Percentiles rank a stretch among this genome's conserved stretches.
Conservation (phyloP, 1,140 invertebrate genomes). For the Calycopis cecrops region DNA sequence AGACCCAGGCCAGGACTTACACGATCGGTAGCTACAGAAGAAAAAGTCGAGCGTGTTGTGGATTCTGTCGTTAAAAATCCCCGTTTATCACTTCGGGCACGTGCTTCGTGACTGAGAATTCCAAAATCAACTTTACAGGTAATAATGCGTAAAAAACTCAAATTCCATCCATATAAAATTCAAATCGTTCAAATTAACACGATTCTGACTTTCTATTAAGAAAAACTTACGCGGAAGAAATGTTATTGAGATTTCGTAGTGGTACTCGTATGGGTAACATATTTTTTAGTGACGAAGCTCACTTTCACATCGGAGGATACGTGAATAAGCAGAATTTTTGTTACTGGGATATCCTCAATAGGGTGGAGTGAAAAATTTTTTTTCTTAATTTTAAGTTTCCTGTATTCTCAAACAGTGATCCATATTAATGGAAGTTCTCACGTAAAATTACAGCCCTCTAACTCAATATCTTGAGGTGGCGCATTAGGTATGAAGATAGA, state of each 20-base stretch:
- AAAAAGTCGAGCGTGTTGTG: constrained; percentile 12
- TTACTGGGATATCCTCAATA: constrained; percentile 13
- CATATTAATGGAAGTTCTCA: too few species aligned
- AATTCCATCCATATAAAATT: constrained; percentile 17
- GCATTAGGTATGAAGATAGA: too few species aligned
- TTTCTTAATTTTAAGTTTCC: too few species aligned
- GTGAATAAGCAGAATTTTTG: constrained; percentile 17
- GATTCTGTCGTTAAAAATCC: constrained; percentile 7
- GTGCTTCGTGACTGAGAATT: constrained; percentile 3
- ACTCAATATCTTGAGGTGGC: too few species aligned
- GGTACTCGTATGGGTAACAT: constrained; percentile 12
- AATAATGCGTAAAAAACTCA: background rate
- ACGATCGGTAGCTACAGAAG: constrained; percentile 2
- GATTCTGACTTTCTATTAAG: constrained; percentile 14
- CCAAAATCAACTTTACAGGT: background rate
- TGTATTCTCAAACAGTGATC: too few species aligned
- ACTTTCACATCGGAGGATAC: constrained; percentile 17
- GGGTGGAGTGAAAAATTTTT: too few species aligned
- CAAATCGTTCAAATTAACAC: constrained; percentile 14
- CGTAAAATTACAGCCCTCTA: too few species aligned
- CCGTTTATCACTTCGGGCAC: background rate
- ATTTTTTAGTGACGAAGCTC: constrained; percentile 19
- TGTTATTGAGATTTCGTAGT: constrained; percentile 13
- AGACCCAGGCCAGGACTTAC: constrained; percentile 2
- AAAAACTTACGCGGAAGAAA: constrained; percentile 13